These are phyloP conservation scores for Sciurus niger DNA, from an alignment of 2,113 vertebrate species.

Conservation along the genomic window DNA sequence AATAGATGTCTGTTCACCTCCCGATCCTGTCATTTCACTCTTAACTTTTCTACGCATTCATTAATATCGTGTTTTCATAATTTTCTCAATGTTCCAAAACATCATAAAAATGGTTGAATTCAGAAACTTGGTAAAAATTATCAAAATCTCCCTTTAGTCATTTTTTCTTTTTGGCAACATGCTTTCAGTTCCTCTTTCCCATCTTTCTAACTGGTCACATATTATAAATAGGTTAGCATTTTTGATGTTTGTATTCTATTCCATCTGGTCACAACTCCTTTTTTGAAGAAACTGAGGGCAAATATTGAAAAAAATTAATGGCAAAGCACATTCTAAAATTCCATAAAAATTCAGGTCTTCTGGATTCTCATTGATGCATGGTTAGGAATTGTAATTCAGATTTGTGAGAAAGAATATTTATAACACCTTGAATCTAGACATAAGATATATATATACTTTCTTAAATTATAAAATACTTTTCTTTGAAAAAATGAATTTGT, in stretches of 20 bases:
- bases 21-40: not conserved
- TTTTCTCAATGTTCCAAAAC: conserved; percentile 48
- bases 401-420: conserved; percentile 15
- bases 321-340: conserved; percentile 21
- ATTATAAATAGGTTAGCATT: conserved; percentile 80
- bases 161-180: conserved; percentile 58
- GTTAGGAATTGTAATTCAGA: conserved; percentile 30
- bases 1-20: not conserved
- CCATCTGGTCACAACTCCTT: conserved; percentile 58
- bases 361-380: not conserved
- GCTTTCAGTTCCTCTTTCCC: conserved; percentile 78
- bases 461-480: not conserved
- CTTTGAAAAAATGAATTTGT: not conserved
- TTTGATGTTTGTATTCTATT: conserved; percentile 68
- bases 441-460: not conserved
- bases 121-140: conserved; percentile 75
- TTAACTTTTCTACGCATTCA: not conserved
- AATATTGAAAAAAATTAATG: conserved; percentile 60
- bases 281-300: conserved; percentile 49
- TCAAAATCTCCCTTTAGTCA: conserved; percentile 83
- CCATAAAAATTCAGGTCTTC: conserved; percentile 4
- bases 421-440: conserved; percentile 25
- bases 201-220: conserved; percentile 67
- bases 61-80: conserved; percentile 2
- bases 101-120: conserved; percentile 49